Conservation (phyloP, 2,888 invertebrate species). For the Sabellastarte sp. region DNA sequence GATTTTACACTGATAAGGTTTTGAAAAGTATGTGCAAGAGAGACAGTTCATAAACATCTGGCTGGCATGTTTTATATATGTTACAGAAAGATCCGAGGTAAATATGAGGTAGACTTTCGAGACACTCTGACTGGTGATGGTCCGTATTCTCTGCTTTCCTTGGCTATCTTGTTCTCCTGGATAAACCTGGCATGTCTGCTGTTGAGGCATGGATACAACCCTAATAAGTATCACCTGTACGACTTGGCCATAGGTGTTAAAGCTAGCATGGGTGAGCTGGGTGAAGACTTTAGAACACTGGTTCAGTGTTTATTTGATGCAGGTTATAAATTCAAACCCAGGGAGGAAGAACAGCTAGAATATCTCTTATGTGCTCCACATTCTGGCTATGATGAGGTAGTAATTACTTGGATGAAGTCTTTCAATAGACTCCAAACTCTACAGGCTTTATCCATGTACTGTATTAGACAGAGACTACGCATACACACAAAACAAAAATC, state of each 20-base stretch:
- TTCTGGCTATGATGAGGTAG: not conserved
- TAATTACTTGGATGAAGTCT: constrained; percentile 11
- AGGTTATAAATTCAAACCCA: constrained; percentile 3
- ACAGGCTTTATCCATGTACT: no score
- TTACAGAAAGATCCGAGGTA: no score
- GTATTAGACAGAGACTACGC: no score
- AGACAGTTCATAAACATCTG: no score
- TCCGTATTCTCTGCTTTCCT: not conserved
- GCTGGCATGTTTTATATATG: no score
- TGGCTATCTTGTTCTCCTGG: not conserved
- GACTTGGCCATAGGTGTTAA: not conserved
- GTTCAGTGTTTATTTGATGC: not conserved
- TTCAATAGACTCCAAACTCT: no score
- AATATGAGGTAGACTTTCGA: no score
- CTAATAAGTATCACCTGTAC: not conserved
- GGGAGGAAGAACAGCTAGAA: not conserved
- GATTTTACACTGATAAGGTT: no score
- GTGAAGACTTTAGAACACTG: not conserved
- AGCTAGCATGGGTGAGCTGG: not conserved
- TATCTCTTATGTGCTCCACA: not conserved
- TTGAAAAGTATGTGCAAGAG: no score
- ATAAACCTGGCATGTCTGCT: not conserved
- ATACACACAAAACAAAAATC: no score
- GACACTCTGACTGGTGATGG: no score
- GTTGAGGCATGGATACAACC: not conserved